Evolutionary conservation across 2,113 vertebrate genomes (phyloP), one percentile per base, ranked within the genome.

Genomic region (Manacus vitellinus): DNA sequence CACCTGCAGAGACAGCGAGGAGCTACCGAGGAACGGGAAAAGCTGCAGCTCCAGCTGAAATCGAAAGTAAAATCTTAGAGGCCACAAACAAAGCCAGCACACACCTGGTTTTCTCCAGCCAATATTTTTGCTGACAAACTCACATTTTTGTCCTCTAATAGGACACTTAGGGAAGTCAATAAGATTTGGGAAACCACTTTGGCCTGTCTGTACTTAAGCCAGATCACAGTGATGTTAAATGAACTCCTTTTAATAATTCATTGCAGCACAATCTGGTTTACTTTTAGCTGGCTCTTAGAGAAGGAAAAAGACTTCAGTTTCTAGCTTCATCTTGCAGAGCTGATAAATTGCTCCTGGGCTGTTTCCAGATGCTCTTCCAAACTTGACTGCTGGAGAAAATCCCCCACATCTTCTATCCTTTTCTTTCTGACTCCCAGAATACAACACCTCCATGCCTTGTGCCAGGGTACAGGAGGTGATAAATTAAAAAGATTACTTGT

Each of bases 151-250:
- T 76, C 76, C 73, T 92, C 51, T 94, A 82, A 82, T 39, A 92
- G 52, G 62, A 89, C 51, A 88, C 67, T 91, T 75, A 91, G 35
- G 37, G 62, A 77, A 91, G 63, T 84, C 95, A 90, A 52, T 94
- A 94, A 44, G 66, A 65, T 88, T 92, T 95, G 79, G 79, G 85
- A 96, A 95, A 91, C 54, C 68, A 86, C 91, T 92, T 90, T 87
- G 66, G n/a, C 66, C 63, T 61, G 73, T 46, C 61, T 92, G 72
- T n/a, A 46, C 68, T 63, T 67, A 87, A 56, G 81, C 88, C 85
- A 81, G 61, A 88, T 86, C 73, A 41, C 78, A 62, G 52, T 62
- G 71, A 88, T 95, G 82, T 85, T 92, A 94, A 95, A 94, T 91
- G 56, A 90, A 81, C 63, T 80, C 71, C 49, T 87, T 78, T 95